These are phyloP conservation scores for Glandiceps talaboti DNA, from an alignment of 53 echinoderm and acorn worm species.

Conservation along the genomic window DNA sequence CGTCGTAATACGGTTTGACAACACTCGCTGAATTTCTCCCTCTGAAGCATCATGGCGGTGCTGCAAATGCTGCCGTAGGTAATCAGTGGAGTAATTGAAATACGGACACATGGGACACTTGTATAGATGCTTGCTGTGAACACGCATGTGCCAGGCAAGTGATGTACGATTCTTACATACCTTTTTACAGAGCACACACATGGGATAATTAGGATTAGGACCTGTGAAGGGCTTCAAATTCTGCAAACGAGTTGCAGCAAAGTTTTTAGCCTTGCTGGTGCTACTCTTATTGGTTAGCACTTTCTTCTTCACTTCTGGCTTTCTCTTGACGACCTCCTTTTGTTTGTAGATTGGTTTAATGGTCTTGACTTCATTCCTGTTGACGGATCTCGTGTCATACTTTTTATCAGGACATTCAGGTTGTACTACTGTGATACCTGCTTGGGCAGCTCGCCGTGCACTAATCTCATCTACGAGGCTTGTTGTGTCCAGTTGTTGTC, in stretches of 20 bases:
- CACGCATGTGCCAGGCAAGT: slow-evolving; percentile 87
- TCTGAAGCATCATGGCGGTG: slow-evolving; percentile 33
- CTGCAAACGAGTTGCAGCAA: background rate
- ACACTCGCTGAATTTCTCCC: background rate
- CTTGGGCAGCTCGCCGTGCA: slow-evolving; percentile 58
- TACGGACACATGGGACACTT: slow-evolving; percentile 76
- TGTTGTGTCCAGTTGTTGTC: slow-evolving; percentile 38
- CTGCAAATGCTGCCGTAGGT: slow-evolving; percentile 65
- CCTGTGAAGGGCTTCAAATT: background rate
- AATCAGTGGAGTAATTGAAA: slow-evolving; percentile 49
- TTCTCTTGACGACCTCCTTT: background rate
- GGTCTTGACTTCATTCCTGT: background rate
- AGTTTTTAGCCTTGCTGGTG: background rate
- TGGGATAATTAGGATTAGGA: background rate
- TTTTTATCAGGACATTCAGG: background rate
- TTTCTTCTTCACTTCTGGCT: background rate
- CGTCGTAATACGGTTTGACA: background rate
- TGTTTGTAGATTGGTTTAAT: background rate
- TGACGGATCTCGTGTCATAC: background rate
- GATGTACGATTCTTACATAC: slow-evolving; percentile 92
- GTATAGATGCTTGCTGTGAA: slow-evolving; percentile 70
- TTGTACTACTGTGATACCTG: slow-evolving; percentile 1
- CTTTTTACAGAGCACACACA: slow-evolving; percentile 76
- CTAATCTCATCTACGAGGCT: slow-evolving; percentile 93
- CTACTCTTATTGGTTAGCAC: background rate